Percentiles rank a stretch among this genome's conserved stretches.
Evolutionary conservation across 2,113 vertebrate species (phyloP).

Genomic region (Toxotes chatareus): DNA sequence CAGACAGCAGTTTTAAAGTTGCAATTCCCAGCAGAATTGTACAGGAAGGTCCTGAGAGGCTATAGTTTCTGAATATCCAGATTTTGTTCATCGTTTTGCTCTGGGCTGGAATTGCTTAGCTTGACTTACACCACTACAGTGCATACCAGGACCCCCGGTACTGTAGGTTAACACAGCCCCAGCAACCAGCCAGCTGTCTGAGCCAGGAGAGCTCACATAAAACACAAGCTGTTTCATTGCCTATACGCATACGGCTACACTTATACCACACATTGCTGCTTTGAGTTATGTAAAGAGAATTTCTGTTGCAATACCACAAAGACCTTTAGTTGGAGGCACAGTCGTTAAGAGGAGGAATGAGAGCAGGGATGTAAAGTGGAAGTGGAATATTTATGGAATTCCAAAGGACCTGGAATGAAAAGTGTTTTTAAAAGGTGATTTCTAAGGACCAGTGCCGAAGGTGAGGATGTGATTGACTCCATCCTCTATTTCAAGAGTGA

Average conservation of each 20-base stretch:
- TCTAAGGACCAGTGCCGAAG: slow-evolving; percentile 38
- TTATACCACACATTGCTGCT: slow-evolving; percentile 55
- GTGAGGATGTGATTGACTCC: slow-evolving; percentile 51
- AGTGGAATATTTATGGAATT: slow-evolving; percentile 67
- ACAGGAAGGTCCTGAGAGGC: slow-evolving; percentile 42
- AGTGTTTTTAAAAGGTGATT: slow-evolving; percentile 28
- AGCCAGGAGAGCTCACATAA: slow-evolving; percentile 71
- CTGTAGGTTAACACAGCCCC: slow-evolving; percentile 61
- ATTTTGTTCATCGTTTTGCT: slow-evolving; percentile 27
- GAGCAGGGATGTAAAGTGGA: slow-evolving; percentile 33
- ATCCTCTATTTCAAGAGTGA: slow-evolving; percentile 44
- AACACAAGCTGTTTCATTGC: slow-evolving; percentile 78
- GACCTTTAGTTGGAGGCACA: slow-evolving; percentile 38
- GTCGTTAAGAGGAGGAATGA: slow-evolving; percentile 51
- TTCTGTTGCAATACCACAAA: slow-evolving; percentile 62
- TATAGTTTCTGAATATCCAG: slow-evolving; percentile 30
- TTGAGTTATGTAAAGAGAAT: slow-evolving; percentile 62
- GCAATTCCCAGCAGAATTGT: slow-evolving; percentile 45
- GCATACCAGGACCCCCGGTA: slow-evolving; percentile 42
- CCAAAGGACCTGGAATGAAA: slow-evolving; percentile 55
- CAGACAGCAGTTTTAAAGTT: slow-evolving; percentile 31
- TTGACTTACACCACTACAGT: slow-evolving; percentile 57
- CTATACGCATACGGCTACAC: slow-evolving; percentile 61
- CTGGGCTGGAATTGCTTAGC: slow-evolving; percentile 55
- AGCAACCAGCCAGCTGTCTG: slow-evolving; percentile 70